Evolutionary conservation across 2,113 vertebrate species (phyloP).

Genomic region (Ammodytes dubius): DNA sequence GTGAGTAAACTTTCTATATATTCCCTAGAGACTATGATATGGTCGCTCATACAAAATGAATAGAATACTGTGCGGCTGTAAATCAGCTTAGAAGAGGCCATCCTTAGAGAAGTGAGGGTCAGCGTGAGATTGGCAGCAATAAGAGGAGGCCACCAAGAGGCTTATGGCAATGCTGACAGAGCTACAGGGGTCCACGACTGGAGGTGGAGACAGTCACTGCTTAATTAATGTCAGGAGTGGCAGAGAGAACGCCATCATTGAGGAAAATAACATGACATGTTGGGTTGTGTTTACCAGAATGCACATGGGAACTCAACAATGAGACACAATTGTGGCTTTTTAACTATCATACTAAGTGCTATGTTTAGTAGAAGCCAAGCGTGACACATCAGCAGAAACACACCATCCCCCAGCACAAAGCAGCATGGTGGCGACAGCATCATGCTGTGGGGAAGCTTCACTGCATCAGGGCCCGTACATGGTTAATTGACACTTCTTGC

Average conservation of each 20-base stretch:
- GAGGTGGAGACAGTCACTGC: not conserved
- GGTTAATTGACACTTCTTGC: not conserved
- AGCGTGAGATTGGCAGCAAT: not conserved
- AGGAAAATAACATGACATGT: not conserved
- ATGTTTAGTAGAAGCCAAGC: not conserved
- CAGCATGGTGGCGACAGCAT: not conserved
- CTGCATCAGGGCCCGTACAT: not conserved
- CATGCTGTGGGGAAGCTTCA: not conserved
- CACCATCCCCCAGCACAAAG: not conserved
- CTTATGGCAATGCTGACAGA: not conserved
- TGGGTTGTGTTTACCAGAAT: not conserved
- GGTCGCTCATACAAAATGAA: not conserved
- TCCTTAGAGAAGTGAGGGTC: not conserved
- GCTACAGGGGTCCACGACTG: not conserved
- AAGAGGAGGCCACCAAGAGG: not conserved
- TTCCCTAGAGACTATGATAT: not conserved
- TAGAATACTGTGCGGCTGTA: not conserved
- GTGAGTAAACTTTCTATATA: not conserved
- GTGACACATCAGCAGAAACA: not conserved
- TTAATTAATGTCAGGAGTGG: no score
- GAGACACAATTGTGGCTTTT: not conserved
- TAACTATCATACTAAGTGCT: not conserved
- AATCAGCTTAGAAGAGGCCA: not conserved
- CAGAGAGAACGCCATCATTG: not conserved
- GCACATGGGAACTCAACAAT: not conserved